Base-by-base conservation (phyloP, 2,888 invertebrate genomes). In the Amiota minor region DNA sequence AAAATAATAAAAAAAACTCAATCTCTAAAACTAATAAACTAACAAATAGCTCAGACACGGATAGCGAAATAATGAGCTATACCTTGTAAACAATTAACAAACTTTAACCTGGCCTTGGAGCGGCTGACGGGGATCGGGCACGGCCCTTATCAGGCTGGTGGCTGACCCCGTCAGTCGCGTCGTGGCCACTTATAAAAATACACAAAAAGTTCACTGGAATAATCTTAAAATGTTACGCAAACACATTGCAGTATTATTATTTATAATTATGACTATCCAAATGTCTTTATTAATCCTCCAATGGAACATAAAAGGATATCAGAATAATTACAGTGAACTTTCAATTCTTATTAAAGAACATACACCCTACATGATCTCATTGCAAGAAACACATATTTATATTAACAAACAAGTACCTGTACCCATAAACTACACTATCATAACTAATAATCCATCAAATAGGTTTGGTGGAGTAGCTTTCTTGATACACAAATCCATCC, bases 331-430 rank as follows among this genome's bases (percentile, higher is more conserved):
- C 47, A 73, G 72, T 16, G 70, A 76, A 72, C 67, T 74, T 6
- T 23, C 53, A 55, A 71, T 75, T 12, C 14, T 76, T 18, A 72
- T 72, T 1, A 75, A 71, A 72, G 12, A 10, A 12, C 55, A 74
- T 11, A 61, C n/a, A 9, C 75, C 72, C 12, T 64, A 71, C 55
- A 75, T 78, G n/a, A 71, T 73, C 10, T 46, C 64, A 2, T 16
- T 78, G 11, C 75, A 78, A 68, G 77, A 78, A 71, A 73, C 75
- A 16, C 78, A 78, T 53, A 69, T 77, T 23, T 72, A 75, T 12
- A 14, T 35, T 2, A 49, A 16, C 8, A 35, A 35, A 12, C 72
- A 73, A 16, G 49, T 73, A 10, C 71, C 72, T 10, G 70, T 72
- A 12, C 75, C 75, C 12, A 73, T 75, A 14, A 76, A 76, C 56